Evolutionary conservation across 2,888 invertebrate species (phyloP).

Genomic region (Drosophila putrida): DNA sequence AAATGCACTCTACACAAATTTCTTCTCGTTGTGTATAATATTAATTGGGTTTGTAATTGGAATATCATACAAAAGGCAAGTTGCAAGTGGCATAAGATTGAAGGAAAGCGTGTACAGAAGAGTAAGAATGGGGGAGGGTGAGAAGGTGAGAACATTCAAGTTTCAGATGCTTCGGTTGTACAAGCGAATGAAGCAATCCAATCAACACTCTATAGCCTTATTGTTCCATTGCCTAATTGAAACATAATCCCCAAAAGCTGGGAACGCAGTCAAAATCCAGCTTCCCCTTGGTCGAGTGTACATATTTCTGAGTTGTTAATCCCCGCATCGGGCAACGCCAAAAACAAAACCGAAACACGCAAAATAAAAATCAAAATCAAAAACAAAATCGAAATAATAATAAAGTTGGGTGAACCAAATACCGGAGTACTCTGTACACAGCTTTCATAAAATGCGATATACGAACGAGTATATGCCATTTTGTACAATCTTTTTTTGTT

Average conservation of each 20-base stretch:
- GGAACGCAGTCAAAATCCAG: conserved; percentile 44
- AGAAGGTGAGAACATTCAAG: neutral
- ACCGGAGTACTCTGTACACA: neutral
- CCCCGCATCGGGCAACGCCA: conserved; percentile 53
- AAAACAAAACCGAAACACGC: conserved; percentile 11
- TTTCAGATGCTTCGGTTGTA: neutral
- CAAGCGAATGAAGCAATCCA: conserved; percentile 30
- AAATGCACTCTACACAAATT: conserved; percentile 7
- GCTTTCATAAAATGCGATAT: conserved; percentile 10
- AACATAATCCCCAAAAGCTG: conserved; percentile 56
- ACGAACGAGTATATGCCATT: conserved; percentile 1
- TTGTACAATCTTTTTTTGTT: neutral
- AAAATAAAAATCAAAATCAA: neutral
- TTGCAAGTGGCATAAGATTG: conserved; percentile 8
- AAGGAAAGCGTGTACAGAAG: neutral
- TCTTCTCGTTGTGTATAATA: conserved; percentile 1
- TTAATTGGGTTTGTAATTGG: conserved; percentile 18
- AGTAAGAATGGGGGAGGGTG: neutral
- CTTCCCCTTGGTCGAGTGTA: conserved; percentile 42
- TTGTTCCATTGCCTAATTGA: conserved; percentile 59
- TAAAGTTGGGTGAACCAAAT: neutral
- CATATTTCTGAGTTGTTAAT: conserved; percentile 67
- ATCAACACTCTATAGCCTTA: conserved; percentile 36
- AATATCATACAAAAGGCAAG: neutral
- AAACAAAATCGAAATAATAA: neutral